Percentiles rank a stretch among this genome's conserved stretches.
phyloP scores from a whole-genome alignment of 2,113 vertebrate genomes.

The Pelecanus crispus region DNA sequence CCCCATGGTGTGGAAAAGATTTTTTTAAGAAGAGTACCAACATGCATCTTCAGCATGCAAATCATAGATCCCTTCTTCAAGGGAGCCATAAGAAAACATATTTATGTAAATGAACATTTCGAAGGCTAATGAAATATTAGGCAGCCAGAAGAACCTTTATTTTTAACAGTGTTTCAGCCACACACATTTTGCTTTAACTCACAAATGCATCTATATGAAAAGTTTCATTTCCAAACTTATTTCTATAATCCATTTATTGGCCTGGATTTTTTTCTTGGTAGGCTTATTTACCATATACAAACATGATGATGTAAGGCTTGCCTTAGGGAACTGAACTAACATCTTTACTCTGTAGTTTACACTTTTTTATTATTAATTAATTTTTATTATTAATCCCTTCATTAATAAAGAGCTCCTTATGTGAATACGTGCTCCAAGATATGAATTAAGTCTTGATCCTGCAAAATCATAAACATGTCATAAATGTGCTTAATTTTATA shows the following conservation, averaged over 20 bases:
- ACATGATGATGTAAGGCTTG: neutral
- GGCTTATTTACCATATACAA: neutral
- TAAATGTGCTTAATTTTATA: neutral
- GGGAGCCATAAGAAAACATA: neutral
- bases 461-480: neutral
- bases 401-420: neutral
- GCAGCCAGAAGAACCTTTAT: neutral
- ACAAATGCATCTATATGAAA: neutral
- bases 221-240: neutral
- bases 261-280: neutral
- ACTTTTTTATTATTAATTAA: no score
- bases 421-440: neutral
- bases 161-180: slow-evolving; percentile 3
- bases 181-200: neutral
- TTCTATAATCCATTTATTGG: slow-evolving; percentile 2
- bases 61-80: neutral
- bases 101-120: neutral
- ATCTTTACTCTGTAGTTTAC: neutral
- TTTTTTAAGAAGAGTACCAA: neutral
- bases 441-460: neutral
- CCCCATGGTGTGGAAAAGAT: neutral
- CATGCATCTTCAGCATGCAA: neutral
- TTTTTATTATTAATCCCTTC: no score
- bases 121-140: slow-evolving; percentile 13
- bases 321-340: neutral